phyloP scores from a whole-genome alignment of 2,113 vertebrate species.

The Notiomystis cincta region DNA sequence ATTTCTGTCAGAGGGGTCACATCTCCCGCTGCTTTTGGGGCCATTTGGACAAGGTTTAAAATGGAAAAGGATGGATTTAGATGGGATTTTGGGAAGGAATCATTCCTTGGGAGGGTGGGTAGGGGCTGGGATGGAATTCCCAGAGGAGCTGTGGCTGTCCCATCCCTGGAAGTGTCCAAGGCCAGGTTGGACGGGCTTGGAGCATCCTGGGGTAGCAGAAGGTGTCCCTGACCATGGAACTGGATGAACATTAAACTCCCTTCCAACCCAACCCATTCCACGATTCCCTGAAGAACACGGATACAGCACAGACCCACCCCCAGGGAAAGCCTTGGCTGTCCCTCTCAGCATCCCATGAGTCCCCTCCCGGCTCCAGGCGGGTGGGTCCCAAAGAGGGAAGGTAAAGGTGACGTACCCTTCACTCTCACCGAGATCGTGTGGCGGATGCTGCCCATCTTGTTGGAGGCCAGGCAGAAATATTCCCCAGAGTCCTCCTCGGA shows the following conservation, averaged over 20 bases:
- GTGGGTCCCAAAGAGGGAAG: slow-evolving; percentile 13
- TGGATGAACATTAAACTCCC: not conserved
- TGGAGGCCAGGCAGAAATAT: slow-evolving; percentile 93
- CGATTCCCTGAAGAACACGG: rapidly evolving
- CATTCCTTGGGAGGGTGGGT: not conserved
- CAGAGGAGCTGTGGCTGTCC: not conserved
- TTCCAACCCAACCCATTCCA: not conserved
- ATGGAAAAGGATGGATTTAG: not conserved
- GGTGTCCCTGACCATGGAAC: no score
- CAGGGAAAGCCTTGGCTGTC: not conserved
- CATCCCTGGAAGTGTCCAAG: not conserved
- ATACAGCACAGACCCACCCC: rapidly evolving
- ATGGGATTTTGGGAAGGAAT: not conserved
- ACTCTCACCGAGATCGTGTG: slow-evolving; percentile 94
- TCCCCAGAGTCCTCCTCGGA: slow-evolving; percentile 94
- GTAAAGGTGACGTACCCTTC: slow-evolving; percentile 85
- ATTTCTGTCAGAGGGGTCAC: rapidly evolving
- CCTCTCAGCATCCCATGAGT: rapidly evolving
- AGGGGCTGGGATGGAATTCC: not conserved
- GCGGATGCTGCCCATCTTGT: slow-evolving; percentile 89
- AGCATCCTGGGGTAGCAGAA: not conserved
- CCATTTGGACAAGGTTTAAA: not conserved
- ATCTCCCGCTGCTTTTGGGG: rapidly evolving
- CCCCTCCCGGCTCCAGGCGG: not conserved
- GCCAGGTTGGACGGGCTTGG: rapidly evolving